Conservation (phyloP, 2,888 invertebrate species). For the Dione vanillae region DNA sequence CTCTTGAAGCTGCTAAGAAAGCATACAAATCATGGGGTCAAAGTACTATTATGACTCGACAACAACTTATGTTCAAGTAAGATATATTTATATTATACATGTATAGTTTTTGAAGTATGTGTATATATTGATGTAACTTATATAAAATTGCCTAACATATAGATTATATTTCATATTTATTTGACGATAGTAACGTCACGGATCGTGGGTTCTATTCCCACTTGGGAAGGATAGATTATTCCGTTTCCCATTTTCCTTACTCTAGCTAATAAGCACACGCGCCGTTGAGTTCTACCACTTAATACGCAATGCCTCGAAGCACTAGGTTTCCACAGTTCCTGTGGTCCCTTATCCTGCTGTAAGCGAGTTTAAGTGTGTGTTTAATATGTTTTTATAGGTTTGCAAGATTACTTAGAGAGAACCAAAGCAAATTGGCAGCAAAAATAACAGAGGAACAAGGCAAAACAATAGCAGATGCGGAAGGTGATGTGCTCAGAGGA, state of each 20-base stretch:
- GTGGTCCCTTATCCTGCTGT: too few species aligned
- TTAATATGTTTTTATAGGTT: conserved; percentile 78
- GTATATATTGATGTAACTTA: too few species aligned
- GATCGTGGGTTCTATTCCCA: too few species aligned
- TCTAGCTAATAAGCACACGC: too few species aligned
- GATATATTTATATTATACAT: neutral
- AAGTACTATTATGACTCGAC: conserved; percentile 95
- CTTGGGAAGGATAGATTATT: too few species aligned
- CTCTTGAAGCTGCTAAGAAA: conserved; percentile 93
- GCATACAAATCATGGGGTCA: conserved; percentile 93
- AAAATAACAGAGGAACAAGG: conserved; percentile 98
- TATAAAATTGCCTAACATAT: neutral
- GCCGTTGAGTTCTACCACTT: too few species aligned
- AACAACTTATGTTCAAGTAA: conserved; percentile 95
- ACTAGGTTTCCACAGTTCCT: too few species aligned
- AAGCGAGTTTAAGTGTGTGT: too few species aligned
- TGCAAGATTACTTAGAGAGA: conserved; percentile 93
- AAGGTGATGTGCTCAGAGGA: conserved; percentile 98
- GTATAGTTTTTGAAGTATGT: too few species aligned
- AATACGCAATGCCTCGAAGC: too few species aligned
- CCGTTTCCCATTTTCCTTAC: too few species aligned
- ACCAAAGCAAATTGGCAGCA: conserved; percentile 94
- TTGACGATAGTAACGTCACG: neutral
- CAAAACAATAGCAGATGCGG: conserved; percentile 97
- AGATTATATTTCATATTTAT: neutral